Percentiles rank a stretch among this genome's conserved stretches.
Conservation (phyloP, 2,888 invertebrate species). For the Lamellibrachia columna region DNA sequence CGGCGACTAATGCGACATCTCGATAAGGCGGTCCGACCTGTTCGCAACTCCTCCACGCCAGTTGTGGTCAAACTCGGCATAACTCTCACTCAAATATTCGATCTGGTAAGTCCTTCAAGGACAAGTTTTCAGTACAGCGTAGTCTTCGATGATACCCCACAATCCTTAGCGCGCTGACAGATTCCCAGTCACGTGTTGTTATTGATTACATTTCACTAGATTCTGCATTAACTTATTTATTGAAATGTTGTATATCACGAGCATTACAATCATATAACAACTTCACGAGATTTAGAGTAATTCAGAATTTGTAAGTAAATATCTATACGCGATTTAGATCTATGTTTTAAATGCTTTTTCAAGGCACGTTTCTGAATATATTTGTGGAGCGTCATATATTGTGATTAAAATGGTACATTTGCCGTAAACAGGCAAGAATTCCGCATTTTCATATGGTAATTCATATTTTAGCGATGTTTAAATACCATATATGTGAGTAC, state of each 20-base stretch:
- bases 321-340: too few relatives aligned
- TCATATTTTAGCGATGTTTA: too few relatives aligned
- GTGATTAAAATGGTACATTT: too few relatives aligned
- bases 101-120: constrained; percentile 43
- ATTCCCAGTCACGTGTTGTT: neutral
- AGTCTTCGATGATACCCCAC: neutral
- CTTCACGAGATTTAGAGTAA: too few relatives aligned
- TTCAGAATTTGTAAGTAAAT: too few relatives aligned
- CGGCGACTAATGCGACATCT: constrained; percentile 67
- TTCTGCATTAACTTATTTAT: neutral
- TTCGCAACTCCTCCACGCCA: constrained; percentile 66
- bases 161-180: neutral
- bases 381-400: too few relatives aligned
- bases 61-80: constrained; percentile 54
- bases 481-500: too few relatives aligned
- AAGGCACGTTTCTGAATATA: too few relatives aligned
- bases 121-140: neutral
- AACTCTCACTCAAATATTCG: constrained; percentile 56
- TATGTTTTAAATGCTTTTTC: too few relatives aligned
- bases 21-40: constrained; percentile 69
- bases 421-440: too few relatives aligned
- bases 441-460: too few relatives aligned
- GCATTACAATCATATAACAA: too few relatives aligned
- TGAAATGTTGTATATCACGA: neutral
- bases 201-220: neutral